phyloP scores from a whole-genome alignment of 2,797 vertebrate genomes.

The Acipenser transmontanus region DNA sequence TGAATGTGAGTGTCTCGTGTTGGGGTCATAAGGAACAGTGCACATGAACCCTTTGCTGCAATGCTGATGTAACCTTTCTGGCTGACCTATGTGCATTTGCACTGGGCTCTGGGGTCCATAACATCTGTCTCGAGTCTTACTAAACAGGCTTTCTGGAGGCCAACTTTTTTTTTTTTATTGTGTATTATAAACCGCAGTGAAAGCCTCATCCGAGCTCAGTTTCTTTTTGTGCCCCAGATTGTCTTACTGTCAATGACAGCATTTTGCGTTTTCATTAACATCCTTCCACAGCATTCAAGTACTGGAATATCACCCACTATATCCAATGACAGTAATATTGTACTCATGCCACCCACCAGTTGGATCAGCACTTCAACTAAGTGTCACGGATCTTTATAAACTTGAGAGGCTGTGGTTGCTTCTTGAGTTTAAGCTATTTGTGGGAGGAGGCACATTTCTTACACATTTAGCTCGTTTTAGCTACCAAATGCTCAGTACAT shows the following conservation, averaged over 20 bases:
- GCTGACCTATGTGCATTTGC: conserved; percentile 37
- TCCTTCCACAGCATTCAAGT: conserved; percentile 34
- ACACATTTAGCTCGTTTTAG: background rate
- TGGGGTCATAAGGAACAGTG: conserved; percentile 30
- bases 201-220: conserved; percentile 30
- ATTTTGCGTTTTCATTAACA: conserved; percentile 54
- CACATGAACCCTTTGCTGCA: conserved; percentile 28
- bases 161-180: conserved; percentile 27
- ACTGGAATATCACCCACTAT: conserved; percentile 43
- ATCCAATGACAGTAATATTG: conserved; percentile 38
- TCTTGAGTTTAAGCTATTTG: background rate
- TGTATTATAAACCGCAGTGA: conserved; percentile 37
- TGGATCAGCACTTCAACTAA: conserved; percentile 15
- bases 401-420: conserved; percentile 6
- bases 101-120: conserved; percentile 40
- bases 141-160: conserved; percentile 29
- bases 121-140: conserved; percentile 37
- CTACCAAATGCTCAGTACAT: background rate
- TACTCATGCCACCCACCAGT: conserved; percentile 32
- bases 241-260: conserved; percentile 55
- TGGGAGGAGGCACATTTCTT: background rate
- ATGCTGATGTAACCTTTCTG: conserved; percentile 29
- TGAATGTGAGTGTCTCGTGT: conserved; percentile 23
- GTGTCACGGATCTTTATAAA: conserved; percentile 16
- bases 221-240: conserved; percentile 34